phyloP scores from a whole-genome alignment of 2,113 vertebrate species.

The Saccopteryx leptura region DNA sequence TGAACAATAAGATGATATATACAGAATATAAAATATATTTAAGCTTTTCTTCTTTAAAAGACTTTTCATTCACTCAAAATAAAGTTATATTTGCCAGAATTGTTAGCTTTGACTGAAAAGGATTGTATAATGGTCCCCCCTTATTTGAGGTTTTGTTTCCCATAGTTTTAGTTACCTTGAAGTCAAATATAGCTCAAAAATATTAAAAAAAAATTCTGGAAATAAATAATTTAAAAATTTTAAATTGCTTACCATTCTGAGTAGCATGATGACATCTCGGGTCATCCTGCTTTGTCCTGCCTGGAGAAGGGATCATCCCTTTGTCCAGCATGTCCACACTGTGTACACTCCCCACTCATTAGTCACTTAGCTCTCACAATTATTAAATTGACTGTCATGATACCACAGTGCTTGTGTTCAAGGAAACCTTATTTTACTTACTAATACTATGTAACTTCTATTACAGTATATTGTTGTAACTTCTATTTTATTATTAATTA shows the following conservation, averaged over 20 bases:
- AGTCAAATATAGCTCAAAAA: neutral
- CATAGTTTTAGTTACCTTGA: neutral
- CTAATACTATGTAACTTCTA: neutral
- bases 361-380: too few relatives aligned
- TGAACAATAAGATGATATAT: neutral
- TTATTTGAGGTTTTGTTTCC: neutral
- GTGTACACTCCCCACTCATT: neutral
- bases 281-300: neutral
- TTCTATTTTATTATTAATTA: neutral
- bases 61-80: neutral
- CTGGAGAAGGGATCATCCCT: neutral
- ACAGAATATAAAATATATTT: neutral
- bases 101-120: neutral
- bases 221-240: neutral
- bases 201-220: neutral
- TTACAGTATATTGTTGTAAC: neutral
- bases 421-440: neutral
- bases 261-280: neutral
- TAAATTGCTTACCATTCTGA: neutral
- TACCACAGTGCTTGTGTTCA: neutral
- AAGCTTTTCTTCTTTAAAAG: slow-evolving; percentile 8
- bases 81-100: neutral
- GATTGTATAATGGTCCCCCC: neutral
- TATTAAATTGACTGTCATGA: neutral
- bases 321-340: neutral